Evolutionary conservation across 2,797 vertebrate genomes (phyloP).

Genomic region (Miichthys miiuy): DNA sequence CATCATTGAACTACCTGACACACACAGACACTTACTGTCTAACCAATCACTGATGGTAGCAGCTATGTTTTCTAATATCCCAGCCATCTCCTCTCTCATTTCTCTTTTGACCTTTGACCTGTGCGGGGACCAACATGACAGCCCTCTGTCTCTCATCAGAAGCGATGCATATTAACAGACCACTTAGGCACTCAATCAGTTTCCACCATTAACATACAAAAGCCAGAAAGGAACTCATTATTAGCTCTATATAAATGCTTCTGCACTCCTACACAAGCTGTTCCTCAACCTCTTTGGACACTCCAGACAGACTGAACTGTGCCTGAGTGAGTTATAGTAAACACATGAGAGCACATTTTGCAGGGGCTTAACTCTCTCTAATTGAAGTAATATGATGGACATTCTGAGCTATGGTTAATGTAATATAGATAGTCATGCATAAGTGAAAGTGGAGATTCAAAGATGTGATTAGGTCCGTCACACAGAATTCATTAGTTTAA

Average conservation of each 20-base stretch:
- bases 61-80: slow-evolving; percentile 4
- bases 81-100: background rate
- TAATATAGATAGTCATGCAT: slow-evolving; percentile 12
- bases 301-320: slow-evolving; percentile 2
- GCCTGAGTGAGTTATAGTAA: slow-evolving; percentile 2
- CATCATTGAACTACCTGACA: background rate
- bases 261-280: slow-evolving; percentile 28
- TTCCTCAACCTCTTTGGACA: slow-evolving; percentile 18
- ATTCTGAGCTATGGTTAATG: slow-evolving; percentile 21
- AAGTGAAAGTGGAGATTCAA: slow-evolving; percentile 24
- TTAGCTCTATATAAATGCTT: slow-evolving; percentile 33
- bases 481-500: slow-evolving; percentile 38
- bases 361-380: slow-evolving; percentile 5
- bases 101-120: slow-evolving; percentile 54
- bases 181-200: slow-evolving; percentile 19
- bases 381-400: slow-evolving; percentile 37
- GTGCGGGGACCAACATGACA: slow-evolving; percentile 8
- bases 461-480: slow-evolving; percentile 40
- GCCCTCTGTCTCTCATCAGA: slow-evolving; percentile 14
- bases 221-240: slow-evolving; percentile 50
- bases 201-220: slow-evolving; percentile 40
- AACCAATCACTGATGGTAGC: background rate
- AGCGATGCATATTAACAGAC: slow-evolving; percentile 54
- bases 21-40: background rate
- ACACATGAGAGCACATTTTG: slow-evolving; percentile 3